Evolutionary conservation across 35 echinoderm and acorn worm genomes (phyloP), one percentile per base, ranked within the genome.

Genomic region (Apostichopus parvimensis): DNA sequence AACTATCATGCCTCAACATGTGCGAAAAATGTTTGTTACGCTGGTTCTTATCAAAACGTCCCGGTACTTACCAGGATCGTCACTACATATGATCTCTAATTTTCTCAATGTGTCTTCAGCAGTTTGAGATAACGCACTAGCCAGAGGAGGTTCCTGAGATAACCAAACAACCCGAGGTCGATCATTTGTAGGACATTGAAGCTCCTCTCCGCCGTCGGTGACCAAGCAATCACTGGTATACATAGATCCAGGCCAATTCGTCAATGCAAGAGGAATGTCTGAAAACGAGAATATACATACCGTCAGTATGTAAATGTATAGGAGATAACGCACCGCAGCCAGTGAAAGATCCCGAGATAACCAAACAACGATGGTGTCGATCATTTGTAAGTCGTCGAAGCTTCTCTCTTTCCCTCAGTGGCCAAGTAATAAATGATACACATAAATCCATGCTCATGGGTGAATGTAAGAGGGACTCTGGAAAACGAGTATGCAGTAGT

Each of bases 231-330:
- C 78, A 12, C 78, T 60, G 79, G 83, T 68, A 53, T 57, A 92
- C 90, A 92, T 92, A n/a, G 59, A 80, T 26, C 90, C 90, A 82
- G 90, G 59, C 1, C 58, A 80, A 81, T 92, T 77, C 13, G 78
- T 92, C n/a, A 92, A 92, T 68, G 78, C 77, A 23, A 88, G 62
- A 52, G 86, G 86, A 13, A 23, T 23, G 54, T 73, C 86, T 68
- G 66, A 3, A 87, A 7, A 26, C 14, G 18, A 83, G 45, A 83
- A 83, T 61, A 12, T 61, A 61, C 58, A 9, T 9, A 61, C 58
- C 34, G 34, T 45, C 34, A 45, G 34, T 45, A 45, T 45, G 34
- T 45, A 45, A 45, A 45, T 45, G 1, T 45, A 45, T 45, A 45
- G 83, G 77, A 23, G 90, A 79, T 26, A 65, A 21, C 0, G 59